A percentile compares a stretch with the other conserved stretches of the same genome.
phyloP scores from a whole-genome alignment of 2,888 invertebrate species.

The Alsophila aescularia region DNA sequence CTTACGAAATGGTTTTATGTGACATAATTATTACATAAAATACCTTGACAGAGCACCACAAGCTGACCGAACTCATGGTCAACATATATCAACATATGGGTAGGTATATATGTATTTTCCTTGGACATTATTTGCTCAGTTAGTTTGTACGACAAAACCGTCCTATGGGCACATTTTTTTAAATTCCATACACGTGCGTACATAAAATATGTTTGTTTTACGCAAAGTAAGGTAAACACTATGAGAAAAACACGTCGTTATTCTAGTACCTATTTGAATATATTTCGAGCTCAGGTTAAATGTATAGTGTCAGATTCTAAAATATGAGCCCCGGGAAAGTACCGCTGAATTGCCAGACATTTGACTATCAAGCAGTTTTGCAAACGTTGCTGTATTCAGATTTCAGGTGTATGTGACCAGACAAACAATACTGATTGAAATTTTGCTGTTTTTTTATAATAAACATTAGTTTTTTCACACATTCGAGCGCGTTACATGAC shows the following conservation, averaged over 20 bases:
- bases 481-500: too few relatives aligned
- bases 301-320: too few relatives aligned
- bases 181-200: not conserved
- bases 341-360: too few relatives aligned
- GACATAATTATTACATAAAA: not conserved
- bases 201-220: slow-evolving; percentile 16
- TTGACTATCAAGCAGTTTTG: too few relatives aligned
- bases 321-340: too few relatives aligned
- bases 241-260: not conserved
- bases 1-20: too few relatives aligned
- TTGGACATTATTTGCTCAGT: not conserved
- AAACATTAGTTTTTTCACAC: too few relatives aligned
- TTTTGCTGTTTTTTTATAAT: too few relatives aligned
- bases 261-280: not conserved
- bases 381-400: too few relatives aligned
- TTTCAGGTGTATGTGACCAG: too few relatives aligned
- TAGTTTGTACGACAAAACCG: not conserved
- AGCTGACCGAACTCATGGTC: not conserved
- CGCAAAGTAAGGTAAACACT: slow-evolving; percentile 8
- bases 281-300: too few relatives aligned
- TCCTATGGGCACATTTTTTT: not conserved
- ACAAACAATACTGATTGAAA: too few relatives aligned
- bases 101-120: not conserved
- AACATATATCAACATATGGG: not conserved
- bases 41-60: not conserved